Conservation (phyloP, 2,797 vertebrate genomes). For the Sparidentex hasta region DNA sequence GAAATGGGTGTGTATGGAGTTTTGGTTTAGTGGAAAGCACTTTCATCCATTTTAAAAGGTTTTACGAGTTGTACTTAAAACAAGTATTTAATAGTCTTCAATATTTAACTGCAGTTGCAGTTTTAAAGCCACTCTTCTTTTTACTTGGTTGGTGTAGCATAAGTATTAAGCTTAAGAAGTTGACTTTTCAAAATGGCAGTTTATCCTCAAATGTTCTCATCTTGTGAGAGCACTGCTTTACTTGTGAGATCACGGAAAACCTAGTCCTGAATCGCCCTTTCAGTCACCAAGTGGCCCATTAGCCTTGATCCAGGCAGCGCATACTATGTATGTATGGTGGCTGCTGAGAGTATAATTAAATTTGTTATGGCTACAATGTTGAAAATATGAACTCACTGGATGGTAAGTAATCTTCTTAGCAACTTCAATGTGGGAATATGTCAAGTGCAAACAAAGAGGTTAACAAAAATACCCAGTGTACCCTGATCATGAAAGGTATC, state of each 20-base stretch:
- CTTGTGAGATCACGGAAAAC: too few relatives aligned
- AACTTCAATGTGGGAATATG: background rate
- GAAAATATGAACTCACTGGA: background rate
- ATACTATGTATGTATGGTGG: too few relatives aligned
- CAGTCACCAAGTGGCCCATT: background rate
- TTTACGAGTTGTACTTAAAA: background rate
- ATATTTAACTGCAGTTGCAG: background rate
- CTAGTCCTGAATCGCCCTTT: background rate
- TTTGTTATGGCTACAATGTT: background rate
- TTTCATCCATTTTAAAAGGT: background rate
- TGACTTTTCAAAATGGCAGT: background rate
- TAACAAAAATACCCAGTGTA: background rate
- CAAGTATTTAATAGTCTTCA: background rate
- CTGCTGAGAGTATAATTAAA: background rate
- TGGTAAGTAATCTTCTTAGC: background rate
- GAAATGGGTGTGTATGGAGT: background rate
- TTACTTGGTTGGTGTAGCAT: background rate
- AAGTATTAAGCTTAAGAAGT: background rate
- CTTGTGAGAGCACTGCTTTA: background rate
- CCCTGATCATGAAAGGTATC: background rate
- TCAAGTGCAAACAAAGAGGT: too few relatives aligned
- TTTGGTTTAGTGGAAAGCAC: background rate
- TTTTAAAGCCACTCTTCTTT: background rate
- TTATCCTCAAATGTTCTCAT: background rate
- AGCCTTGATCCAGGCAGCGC: conserved; percentile 12